These are phyloP conservation scores for Oreortyx pictus DNA, from an alignment of 2,797 vertebrate species.

Conservation along the genomic window DNA sequence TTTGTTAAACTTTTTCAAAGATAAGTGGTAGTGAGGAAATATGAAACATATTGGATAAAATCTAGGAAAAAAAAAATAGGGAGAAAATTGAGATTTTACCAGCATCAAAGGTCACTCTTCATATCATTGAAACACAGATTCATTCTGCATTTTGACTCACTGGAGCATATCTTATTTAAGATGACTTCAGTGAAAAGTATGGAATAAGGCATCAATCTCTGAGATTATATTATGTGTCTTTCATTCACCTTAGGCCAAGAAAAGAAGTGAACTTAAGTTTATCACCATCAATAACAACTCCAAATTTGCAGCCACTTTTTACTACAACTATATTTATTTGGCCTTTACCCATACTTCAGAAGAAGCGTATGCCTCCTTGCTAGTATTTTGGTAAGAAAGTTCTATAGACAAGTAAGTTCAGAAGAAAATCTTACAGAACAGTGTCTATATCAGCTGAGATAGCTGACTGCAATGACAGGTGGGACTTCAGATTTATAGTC, in stretches of 20 bases:
- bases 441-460: neutral
- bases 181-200: neutral
- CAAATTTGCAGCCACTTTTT: neutral
- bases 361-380: neutral
- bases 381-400: neutral
- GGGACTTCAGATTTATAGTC: neutral
- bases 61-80: neutral
- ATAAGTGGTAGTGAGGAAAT: neutral
- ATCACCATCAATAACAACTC: neutral
- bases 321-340: neutral
- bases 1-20: neutral
- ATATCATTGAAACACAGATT: neutral
- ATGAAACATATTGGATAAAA: neutral
- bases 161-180: neutral
- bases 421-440: neutral
- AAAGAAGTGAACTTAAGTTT: neutral
- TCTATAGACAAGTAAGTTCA: neutral
- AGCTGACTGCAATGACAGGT: neutral
- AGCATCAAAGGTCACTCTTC: neutral
- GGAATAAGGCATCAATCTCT: neutral
- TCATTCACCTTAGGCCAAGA: neutral
- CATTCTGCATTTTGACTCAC: neutral
- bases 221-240: neutral
- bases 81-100: neutral
- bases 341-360: neutral